These are phyloP conservation scores for Epinephelus awoara DNA, from an alignment of 2,797 vertebrate species.

Conservation along the genomic window DNA sequence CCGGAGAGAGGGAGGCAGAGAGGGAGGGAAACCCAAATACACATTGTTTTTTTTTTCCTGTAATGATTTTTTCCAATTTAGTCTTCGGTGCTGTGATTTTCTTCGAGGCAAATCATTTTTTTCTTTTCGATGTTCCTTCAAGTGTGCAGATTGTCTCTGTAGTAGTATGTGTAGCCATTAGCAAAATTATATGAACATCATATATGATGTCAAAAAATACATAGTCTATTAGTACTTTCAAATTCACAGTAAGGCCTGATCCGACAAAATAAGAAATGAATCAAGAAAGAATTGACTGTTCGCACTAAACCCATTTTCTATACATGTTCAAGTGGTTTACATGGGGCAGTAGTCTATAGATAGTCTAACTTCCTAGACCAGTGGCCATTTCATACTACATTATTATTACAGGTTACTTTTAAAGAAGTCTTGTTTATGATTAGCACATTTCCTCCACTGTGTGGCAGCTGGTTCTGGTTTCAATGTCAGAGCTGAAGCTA, in stretches of 20 bases:
- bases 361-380: no score
- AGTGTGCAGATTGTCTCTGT: conserved; percentile 20
- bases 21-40: conserved; percentile 29
- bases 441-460: no score
- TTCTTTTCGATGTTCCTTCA: background rate
- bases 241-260: background rate
- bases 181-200: background rate
- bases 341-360: background rate
- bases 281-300: background rate
- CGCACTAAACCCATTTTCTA: background rate
- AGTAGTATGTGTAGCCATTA: background rate
- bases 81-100: conserved; percentile 26
- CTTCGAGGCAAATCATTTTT: conserved; percentile 1
- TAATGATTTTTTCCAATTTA: conserved; percentile 32
- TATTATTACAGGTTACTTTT: no score
- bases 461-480: no score
- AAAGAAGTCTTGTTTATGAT: no score
- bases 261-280: background rate
- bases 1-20: conserved; percentile 50
- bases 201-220: background rate
- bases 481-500: no score
- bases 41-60: conserved; percentile 20
- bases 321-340: no score
- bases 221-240: background rate
- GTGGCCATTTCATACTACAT: no score